Base-by-base conservation (phyloP, 2,797 vertebrate genomes). In the Bucorvus abyssinicus region DNA sequence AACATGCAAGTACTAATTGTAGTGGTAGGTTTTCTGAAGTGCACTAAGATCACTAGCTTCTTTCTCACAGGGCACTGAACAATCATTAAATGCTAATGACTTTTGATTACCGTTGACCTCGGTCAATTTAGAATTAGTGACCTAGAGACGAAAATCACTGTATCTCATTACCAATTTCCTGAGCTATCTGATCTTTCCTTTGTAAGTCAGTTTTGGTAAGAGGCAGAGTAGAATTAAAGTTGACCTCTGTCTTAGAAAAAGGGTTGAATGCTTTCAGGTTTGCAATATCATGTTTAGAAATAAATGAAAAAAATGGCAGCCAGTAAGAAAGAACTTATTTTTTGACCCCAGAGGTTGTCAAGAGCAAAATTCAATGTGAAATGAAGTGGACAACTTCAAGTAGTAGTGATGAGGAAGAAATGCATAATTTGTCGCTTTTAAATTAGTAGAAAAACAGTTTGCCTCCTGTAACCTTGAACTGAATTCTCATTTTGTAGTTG, bases 1-100 rank as follows among this genome's bases (percentile, higher is more conserved):
- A 93, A 56, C 60, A 55, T 78, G 57, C 76, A 93, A 86, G 70
- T 87, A 42, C 34, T 94, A 84, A 91, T 95, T 94, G 83, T 79
- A 88, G 83, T 60, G 69, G 44, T 93, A 63, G 4, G 38, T 92
- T 93, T 90, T 86, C 87, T 88, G 85, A 76, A 88, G 85, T 87
- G 64, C 52, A 19, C 29, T 11, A 34, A 60, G 90, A 96, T 96
- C 90, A 80, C 80, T 91, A 26, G 87, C 49, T 91, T 88, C 91
- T 84, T 94, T 94, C 93, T 97, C 91, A 92, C 34, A 75, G 91
- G 91, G 90, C 94, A 93, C 86, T 4, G 34, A 83, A 80, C 2
- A 26, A 97, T 94, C 96, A 95, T 97, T 95, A 97, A 94, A 95
- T 97, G 96, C 96, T 96, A 97, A 97, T 96, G 94, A 97, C 96